Base-by-base conservation (phyloP, 1,140 invertebrate species). In the Danaus plexippus region DNA sequence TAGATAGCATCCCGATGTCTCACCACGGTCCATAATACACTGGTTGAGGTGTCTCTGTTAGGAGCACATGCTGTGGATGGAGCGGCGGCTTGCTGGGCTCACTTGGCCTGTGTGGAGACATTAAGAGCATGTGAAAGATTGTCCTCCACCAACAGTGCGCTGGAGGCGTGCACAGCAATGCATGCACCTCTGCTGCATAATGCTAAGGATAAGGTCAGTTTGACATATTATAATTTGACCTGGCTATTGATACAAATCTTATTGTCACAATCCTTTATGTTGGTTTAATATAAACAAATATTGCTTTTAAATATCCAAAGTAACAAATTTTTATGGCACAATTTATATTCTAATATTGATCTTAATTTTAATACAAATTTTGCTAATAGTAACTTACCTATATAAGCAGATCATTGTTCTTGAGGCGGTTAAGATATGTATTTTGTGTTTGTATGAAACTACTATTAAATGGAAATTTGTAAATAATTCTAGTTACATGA, bases 101-200 rank as follows among this genome's bases (percentile, higher is more conserved):
- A 98, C 71, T 89, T 98, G 0, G 96, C 95, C 59, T 95, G 94
- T 57, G 88, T 97, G 54, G 97, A 98, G 88, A 94, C 98, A 11
- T 84, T 98, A 48, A 90, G 94, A 41, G 92, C 92, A 0, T 95
- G 93, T 79, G 92, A 95, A 62, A 73, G 87, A 13, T 88, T 90
- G 42, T 66, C 76, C 0, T 67, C 74, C 1, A 89, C 89, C 50
- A 89, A 88, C 62, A 91, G 90, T 66, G 91, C 92, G 47, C 92
- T 94, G 72, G 91, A 93, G 52, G 87, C 90, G 50, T 96, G 95
- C 87, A 96, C 96, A 9, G 88, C 94, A 40, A 93, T 96, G 73
- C 97, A 96, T 48, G 96, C 97, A 11, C 93, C 92, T 13, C 88
- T 99, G 6, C 94, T 97, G 93, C 95, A 96, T 65, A 93, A 97